Evolutionary conservation across 2,113 vertebrate genomes (phyloP).

Genomic region (Megaceryle maxima): DNA sequence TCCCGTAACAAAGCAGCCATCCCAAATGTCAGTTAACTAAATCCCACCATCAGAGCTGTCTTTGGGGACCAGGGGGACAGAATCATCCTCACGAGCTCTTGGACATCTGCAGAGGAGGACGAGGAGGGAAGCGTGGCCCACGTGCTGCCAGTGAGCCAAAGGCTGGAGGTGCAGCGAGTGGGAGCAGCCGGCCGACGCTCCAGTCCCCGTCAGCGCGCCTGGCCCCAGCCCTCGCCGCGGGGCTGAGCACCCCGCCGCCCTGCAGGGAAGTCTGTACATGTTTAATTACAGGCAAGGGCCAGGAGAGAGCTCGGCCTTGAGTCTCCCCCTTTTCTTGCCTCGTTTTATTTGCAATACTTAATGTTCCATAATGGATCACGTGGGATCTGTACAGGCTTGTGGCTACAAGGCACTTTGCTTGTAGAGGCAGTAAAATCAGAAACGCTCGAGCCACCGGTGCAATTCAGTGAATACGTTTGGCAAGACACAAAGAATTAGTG

Average conservation of each 20-base stretch:
- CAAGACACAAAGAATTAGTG: constrained; percentile 1
- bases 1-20: neutral
- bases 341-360: neutral
- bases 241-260: neutral
- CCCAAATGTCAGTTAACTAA: neutral
- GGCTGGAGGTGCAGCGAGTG: accelerated
- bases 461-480: neutral
- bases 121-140: neutral
- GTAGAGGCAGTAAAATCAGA: neutral
- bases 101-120: accelerated
- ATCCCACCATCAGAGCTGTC: neutral
- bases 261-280: neutral
- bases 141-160: neutral
- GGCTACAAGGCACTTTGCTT: neutral
- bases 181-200: neutral
- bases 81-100: neutral
- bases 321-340: neutral
- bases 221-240: neutral
- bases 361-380: neutral
- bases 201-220: accelerated
- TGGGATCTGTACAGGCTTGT: neutral
- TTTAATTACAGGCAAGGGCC: neutral
- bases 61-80: neutral
- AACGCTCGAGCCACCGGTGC: neutral
- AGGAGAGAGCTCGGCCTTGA: neutral